phyloP scores from a whole-genome alignment of 2,113 vertebrate genomes.

The Hyla sarda region DNA sequence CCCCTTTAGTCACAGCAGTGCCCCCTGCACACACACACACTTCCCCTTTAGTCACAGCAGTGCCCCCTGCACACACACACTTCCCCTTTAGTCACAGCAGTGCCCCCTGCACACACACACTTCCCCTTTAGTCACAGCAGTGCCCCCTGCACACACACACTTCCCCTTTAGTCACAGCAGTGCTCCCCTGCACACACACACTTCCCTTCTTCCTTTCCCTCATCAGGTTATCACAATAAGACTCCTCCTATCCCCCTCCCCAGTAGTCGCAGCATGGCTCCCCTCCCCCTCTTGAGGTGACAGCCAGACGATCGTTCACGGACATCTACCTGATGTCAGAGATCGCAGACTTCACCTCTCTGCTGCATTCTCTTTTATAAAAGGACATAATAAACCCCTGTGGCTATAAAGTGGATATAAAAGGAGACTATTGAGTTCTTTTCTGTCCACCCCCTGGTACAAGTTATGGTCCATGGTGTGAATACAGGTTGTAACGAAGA shows the following conservation, averaged over 20 bases:
- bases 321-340: neutral
- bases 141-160: too few species aligned
- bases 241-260: neutral
- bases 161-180: too few species aligned
- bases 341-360: too few species aligned
- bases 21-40: too few species aligned
- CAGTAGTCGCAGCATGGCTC: neutral
- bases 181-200: too few species aligned
- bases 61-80: too few species aligned
- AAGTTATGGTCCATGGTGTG: neutral
- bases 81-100: too few species aligned
- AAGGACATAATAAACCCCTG: neutral
- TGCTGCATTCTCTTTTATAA: neutral
- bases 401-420: neutral
- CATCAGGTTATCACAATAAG: too few species aligned
- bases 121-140: too few species aligned
- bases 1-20: too few species aligned
- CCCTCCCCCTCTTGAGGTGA: neutral
- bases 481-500: neutral
- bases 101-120: too few species aligned
- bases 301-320: neutral
- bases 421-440: neutral
- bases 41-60: too few species aligned
- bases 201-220: neutral
- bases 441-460: neutral